Evolutionary conservation across 2,888 invertebrate genomes (phyloP).

Genomic region (Danaus chrysippus): DNA sequence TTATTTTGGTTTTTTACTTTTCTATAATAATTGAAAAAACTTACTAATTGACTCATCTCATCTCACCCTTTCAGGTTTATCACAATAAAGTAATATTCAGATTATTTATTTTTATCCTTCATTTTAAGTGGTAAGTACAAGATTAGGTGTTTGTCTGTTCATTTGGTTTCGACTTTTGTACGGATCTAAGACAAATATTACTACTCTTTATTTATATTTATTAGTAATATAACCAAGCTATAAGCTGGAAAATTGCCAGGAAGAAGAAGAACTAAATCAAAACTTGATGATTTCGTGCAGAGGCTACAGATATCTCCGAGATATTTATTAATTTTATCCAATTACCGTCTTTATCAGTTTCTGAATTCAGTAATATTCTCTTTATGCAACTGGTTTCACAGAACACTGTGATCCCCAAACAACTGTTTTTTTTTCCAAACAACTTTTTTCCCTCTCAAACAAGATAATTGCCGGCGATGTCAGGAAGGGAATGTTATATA

Average conservation of each 20-base stretch:
- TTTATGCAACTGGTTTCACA: no score
- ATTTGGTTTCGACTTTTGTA: not conserved
- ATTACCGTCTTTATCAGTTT: no score
- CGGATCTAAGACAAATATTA: not conserved
- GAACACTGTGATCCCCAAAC: not conserved
- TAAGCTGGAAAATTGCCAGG: no score
- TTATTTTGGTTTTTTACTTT: conserved; percentile 49
- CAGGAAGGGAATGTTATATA: conserved; percentile 56
- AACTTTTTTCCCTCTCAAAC: conserved; percentile 16
- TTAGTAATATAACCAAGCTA: not conserved
- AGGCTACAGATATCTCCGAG: no score
- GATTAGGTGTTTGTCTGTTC: not conserved
- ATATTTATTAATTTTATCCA: no score
- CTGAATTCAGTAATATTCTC: no score
- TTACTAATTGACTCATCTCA: conserved; percentile 35
- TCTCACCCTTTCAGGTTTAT: conserved; percentile 19
- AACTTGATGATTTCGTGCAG: no score
- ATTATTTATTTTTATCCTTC: not conserved
- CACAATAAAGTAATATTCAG: not conserved
- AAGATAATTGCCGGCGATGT: conserved; percentile 44
- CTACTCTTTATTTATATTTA: not conserved
- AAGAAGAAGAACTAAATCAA: no score
- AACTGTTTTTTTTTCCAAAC: not conserved
- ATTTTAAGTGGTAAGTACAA: not conserved
- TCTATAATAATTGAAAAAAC: conserved; percentile 42